Conservation (phyloP, 2,797 vertebrate species). For the Loriculus beryllinus region DNA sequence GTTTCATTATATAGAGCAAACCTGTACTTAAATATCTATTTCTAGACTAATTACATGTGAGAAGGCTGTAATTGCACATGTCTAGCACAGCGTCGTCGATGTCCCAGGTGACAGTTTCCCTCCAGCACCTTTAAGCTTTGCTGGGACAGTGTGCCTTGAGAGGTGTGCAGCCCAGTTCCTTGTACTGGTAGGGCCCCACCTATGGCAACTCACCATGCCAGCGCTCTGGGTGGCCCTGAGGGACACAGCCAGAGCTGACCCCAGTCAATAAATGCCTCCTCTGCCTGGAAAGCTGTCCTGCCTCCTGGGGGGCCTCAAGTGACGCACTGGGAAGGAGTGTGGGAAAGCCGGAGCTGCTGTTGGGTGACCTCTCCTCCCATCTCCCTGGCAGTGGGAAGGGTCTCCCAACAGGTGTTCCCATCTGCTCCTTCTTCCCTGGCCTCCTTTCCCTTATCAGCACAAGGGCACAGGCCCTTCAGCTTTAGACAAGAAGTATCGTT, state of each 20-base stretch:
- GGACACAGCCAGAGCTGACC: accelerated
- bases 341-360: background rate
- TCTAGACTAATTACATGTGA: conserved; percentile 17
- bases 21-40: conserved; percentile 39
- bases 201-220: accelerated
- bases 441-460: background rate
- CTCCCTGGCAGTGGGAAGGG: accelerated
- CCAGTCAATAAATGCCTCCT: background rate
- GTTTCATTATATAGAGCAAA: background rate
- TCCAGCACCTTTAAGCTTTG: background rate
- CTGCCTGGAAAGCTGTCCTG: background rate
- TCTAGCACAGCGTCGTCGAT: background rate
- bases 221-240: accelerated
- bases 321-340: background rate
- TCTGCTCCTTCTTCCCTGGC: background rate
- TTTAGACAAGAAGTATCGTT: background rate
- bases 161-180: background rate
- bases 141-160: accelerated
- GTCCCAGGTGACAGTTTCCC: background rate
- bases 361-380: accelerated
- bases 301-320: background rate
- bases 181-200: accelerated
- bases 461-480: background rate
- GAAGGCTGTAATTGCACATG: background rate
- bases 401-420: accelerated